Base-by-base conservation (phyloP, 2,113 vertebrate species). In the Calyptommatus sinebrachiatus region DNA sequence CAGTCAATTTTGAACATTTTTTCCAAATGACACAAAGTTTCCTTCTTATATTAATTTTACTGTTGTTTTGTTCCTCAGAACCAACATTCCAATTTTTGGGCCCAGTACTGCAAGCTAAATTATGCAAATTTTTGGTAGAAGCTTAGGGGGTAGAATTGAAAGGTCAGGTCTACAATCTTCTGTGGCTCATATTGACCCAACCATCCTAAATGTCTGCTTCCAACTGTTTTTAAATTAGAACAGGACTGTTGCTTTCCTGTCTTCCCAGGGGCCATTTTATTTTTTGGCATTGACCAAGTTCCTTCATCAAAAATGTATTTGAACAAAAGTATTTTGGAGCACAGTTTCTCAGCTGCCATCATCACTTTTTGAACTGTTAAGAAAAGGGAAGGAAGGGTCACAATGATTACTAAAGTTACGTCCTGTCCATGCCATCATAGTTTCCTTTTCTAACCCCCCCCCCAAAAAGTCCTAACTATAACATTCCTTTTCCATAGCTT, bases 11-110 rank as follows among this genome's bases (percentile, higher is more conserved):
- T 31, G 57, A 62, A 70, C 70, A 71, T 63, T 48, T 79, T 79
- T 79, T 79, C 77, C 77, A 79, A 79, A 79, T 79, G 77, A 79
- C 24, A 79, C 68, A 48, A 79, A 61, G 35, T 79, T 79, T 79
- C 77, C 41, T 29, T 71, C 16, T 35, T 63, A 62, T 71, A 68
- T 62, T 62, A 62, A 71, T 24, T 71, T 71, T 41, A 50, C 35
- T 60, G 53, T 78, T 78, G 66, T 78, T 78, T 61, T 61, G 9
- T 24, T 69, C 35, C 31, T 61, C 22, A 63, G 77, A 70, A 70
- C 35, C 77, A 71, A 45, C 31, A 60, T 60, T 71, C 77, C 77
- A 70, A 5, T n/a, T 71, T 35, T 61, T 78, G 50, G 50, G 67
- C 53, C 67, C n/a, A 60, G 50, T n/a, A 57, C 22, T 45, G 4